Evolutionary conservation across 30 jellyfish, hydroid and myxozoan species (phyloP), one percentile per base, ranked within the genome.

Genomic region (Cassiopea xamachana): DNA sequence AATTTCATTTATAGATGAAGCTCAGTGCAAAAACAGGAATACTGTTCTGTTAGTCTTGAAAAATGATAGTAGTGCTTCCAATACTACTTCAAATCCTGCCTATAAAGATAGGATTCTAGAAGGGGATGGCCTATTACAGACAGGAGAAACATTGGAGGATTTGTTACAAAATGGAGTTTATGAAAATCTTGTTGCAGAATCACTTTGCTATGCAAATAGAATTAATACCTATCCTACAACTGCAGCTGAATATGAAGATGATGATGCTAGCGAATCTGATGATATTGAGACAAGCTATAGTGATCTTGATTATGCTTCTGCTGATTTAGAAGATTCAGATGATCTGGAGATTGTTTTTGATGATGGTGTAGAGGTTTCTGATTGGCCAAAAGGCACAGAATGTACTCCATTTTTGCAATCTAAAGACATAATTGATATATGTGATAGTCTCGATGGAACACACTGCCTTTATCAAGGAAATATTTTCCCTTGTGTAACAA

Each of bases 281-380:
- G 19, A 5, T 81, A 77, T 60, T 1, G 75, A 46, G 1, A 55
- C 7, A 18, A 19, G 55, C 15, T 71, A 49, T 44, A 43, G 55
- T 83, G 91, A 83, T 19, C 9, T 18, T 4, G 91, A 82, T 2
- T 67, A 14, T 1, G 48, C 5, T 1, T 68, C 83, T 3, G 46
- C 8, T 55, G 2, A 13, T 48, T 59, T 18, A 15, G 87, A 78
- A 1, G 59, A 46, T 48, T 14, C 69, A 14, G 84, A 71, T 39
- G 92, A 84, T 55, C 19, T 84, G 9, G 73, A 73, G 7, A 58
- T 84, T 48, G 86, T 84, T 3, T 84, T 84, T 73, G 92, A 84
- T 51, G 92, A 84, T 9, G 50, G 8, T 2, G 15, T 71, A 16
- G 80, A 71, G 1, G 50, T 6, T 71, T 4, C 55, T 71, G 7